Conservation (phyloP, 2,888 invertebrate species). For the Vannuccia rotundouncinata region DNA sequence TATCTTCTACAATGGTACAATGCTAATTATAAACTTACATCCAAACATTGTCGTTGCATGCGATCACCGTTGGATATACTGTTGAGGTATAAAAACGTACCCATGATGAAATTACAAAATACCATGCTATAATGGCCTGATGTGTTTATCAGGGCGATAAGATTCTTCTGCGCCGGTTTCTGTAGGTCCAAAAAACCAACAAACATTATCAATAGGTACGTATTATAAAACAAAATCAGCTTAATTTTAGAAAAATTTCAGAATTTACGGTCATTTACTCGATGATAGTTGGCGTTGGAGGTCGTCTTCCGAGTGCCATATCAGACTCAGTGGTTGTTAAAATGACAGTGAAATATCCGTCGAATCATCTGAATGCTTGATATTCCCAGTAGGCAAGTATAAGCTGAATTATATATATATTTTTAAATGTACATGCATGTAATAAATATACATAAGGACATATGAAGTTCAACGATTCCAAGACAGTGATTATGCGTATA, state of each 20-base stretch:
- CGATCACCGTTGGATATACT: constrained; percentile 1
- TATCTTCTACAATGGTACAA: neutral
- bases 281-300: neutral
- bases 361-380: neutral
- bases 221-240: neutral
- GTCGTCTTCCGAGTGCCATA: constrained; percentile 9
- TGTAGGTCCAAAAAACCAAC: neutral
- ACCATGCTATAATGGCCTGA: neutral
- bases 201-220: too few species aligned
- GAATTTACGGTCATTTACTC: neutral
- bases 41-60: constrained; percentile 4
- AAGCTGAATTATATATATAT: neutral
- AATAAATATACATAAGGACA: neutral
- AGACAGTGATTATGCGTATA: too few species aligned
- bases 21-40: neutral
- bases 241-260: neutral
- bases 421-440: neutral
- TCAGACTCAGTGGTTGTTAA: neutral
- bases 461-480: too few species aligned
- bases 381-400: constrained; percentile 2
- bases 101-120: neutral
- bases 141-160: neutral
- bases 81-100: neutral
- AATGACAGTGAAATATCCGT: neutral
- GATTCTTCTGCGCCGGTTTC: neutral